Evolutionary conservation across 2,797 vertebrate species (phyloP).

Genomic region (Vireo griseus): DNA sequence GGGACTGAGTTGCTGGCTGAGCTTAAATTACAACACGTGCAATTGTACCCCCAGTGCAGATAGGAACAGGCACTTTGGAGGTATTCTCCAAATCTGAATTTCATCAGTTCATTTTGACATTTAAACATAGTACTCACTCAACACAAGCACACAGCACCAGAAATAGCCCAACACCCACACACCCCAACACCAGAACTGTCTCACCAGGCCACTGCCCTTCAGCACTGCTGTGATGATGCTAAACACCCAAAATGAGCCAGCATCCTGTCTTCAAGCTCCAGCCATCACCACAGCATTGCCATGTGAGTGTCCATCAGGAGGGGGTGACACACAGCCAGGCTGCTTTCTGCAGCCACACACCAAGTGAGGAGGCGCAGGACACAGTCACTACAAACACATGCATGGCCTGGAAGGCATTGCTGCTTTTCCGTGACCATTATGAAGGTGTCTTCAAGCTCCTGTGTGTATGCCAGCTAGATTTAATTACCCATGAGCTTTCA

Average conservation of each 20-base stretch:
- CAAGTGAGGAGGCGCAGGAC: background rate
- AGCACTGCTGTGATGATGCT: fast-evolving
- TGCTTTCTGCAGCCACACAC: background rate
- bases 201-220: background rate
- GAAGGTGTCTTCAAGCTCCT: background rate
- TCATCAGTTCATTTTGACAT: background rate
- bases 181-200: background rate
- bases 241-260: background rate
- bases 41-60: background rate
- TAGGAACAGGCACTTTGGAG: background rate
- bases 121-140: background rate
- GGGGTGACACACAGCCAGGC: background rate
- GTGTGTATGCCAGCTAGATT: background rate
- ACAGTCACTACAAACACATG: background rate
- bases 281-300: background rate
- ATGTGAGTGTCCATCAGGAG: fast-evolving
- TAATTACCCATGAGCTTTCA: background rate
- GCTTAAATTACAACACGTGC: background rate
- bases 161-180: background rate
- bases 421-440: background rate
- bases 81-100: background rate
- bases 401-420: background rate
- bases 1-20: background rate
- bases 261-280: background rate
- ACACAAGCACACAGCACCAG: background rate